Evolutionary conservation across 2,113 vertebrate species (phyloP), one percentile per base, ranked within the genome.

Genomic region (Anas platyrhynchos): DNA sequence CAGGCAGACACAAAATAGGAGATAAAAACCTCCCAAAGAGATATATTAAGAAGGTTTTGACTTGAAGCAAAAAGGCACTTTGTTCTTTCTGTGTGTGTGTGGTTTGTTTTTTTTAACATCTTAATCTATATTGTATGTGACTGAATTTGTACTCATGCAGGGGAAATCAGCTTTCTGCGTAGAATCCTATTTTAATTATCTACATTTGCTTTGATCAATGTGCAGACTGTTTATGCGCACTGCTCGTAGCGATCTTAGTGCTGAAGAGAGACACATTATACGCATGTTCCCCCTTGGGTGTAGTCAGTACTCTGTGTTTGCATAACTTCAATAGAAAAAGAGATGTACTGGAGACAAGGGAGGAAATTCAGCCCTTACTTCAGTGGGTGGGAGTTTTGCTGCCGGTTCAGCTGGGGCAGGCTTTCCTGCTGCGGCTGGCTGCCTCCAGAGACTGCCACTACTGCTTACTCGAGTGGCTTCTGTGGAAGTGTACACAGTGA

Each of bases 191-290:
- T 83, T 83, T 93, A 92, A 95, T 88, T 66, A 95, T 58, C 92
- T 84, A 66, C 88, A 82, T 88, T 93, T 73, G 22, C 94, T 96
- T 94, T 97, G 95, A 94, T 94, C 95, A 86, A 23, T 16, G 34
- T 23, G 82, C 74, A 59, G 55, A 13, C 79, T 83, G 23, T 79
- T 90, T 61, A 72, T 63, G 59, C 75, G 61, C 93, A 81, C 61
- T 2, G 0, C 88, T 84, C n/a, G 65, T 81, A 84, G 92, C 62
- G 80, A 90, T 93, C 76, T 79, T 43, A 32, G 43, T 58, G 22
- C 87, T 79, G 54, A 11, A 22, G 56, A 79, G 93, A 91, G 65
- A 88, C 38, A n/a, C 27, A 6, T 72, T 88, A 41, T 48, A 46
- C 46, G 74, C 20, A 0, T 17, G 52, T 82, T 86, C 25, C 56